These are phyloP conservation scores for Melanotaenia parkinsoni DNA, from an alignment of 2,797 vertebrate genomes.

Conservation along the genomic window DNA sequence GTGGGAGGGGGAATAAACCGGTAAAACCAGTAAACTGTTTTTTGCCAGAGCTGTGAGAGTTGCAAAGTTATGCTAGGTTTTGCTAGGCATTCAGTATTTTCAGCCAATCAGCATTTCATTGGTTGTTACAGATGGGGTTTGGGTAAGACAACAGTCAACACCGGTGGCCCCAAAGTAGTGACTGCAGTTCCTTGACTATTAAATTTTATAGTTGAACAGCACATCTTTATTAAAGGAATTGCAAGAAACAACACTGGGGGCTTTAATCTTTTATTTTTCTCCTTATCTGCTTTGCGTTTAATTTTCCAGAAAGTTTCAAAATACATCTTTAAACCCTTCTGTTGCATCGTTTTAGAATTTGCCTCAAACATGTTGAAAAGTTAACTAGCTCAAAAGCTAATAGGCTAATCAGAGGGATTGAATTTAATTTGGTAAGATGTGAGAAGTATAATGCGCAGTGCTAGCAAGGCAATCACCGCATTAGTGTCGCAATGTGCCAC, in stretches of 20 bases:
- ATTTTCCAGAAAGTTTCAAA: neutral
- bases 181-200: neutral
- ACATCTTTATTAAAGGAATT: neutral
- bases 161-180: neutral
- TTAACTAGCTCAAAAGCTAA: neutral
- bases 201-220: neutral
- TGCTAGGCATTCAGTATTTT: neutral
- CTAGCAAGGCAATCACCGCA: no score
- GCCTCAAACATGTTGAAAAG: neutral
- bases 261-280: neutral
- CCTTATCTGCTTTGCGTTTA: neutral
- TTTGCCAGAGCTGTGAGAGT: neutral
- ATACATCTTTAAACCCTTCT: neutral
- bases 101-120: neutral
- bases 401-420: neutral
- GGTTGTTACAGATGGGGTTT: neutral
- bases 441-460: no score
- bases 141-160: neutral
- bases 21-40: neutral
- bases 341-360: neutral
- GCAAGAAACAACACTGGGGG: neutral
- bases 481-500: no score
- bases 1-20: neutral
- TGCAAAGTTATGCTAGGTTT: neutral
- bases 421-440: neutral